Conservation (phyloP, 2,113 vertebrate genomes). For the Lathamus discolor region DNA sequence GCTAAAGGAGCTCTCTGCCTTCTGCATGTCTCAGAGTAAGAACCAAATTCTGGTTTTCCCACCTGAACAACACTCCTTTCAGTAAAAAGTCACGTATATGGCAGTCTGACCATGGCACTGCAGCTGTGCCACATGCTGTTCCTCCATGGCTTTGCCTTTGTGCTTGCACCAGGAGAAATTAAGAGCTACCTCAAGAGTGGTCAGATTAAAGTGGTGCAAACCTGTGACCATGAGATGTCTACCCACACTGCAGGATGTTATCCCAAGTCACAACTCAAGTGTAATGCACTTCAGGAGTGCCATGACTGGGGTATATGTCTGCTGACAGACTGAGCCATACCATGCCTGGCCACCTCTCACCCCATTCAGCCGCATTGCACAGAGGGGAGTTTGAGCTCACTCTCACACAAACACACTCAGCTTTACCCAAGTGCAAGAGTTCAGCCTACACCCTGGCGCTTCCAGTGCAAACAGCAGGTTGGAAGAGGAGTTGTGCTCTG, state of each 20-base stretch:
- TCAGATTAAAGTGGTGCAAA: not conserved
- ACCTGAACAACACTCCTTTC: not conserved
- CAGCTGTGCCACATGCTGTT: not conserved
- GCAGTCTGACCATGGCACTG: not conserved
- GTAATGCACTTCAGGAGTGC: not conserved
- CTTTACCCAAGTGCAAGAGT: not conserved
- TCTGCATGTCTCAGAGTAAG: not conserved
- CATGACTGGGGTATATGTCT: rapidly evolving
- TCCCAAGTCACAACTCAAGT: rapidly evolving
- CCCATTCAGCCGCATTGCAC: not conserved
- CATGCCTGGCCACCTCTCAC: not conserved
- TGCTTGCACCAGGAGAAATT: not conserved
- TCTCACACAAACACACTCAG: not conserved
- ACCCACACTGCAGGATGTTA: not conserved
- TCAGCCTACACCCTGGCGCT: not conserved
- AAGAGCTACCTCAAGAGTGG: not conserved
- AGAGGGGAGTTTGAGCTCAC: not conserved
- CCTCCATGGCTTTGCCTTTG: not conserved
- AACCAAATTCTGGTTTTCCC: not conserved
- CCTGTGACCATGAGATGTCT: not conserved
- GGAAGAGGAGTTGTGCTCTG: not conserved
- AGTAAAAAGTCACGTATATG: not conserved
- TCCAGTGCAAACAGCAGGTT: not conserved
- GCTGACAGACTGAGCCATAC: not conserved
- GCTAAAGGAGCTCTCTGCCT: not conserved